Evolutionary conservation across 1,140 invertebrate species (phyloP).

Genomic region (Armadillidium nasatum): DNA sequence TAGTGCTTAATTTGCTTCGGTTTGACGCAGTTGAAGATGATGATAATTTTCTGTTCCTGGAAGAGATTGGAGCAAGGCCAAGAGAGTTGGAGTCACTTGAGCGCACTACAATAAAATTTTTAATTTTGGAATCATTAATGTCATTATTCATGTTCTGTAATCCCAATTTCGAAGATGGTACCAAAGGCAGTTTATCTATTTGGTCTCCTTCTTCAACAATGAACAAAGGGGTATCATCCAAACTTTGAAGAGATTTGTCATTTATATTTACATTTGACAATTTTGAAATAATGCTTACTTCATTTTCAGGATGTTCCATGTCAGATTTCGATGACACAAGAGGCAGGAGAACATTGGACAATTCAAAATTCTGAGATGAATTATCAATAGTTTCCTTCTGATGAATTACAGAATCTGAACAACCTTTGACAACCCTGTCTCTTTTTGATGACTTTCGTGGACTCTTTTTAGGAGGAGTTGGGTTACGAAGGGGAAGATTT

Average conservation of each 20-base stretch:
- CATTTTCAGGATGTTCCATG: no score
- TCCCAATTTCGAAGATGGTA: neutral
- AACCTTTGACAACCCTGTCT: no score
- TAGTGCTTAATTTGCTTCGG: neutral
- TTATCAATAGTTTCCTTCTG: no score
- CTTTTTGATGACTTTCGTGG: neutral
- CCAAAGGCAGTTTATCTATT: neutral
- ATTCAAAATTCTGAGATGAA: no score
- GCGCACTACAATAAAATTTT: neutral
- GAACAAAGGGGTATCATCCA: slow-evolving; percentile 5
- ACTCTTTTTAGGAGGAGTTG: neutral
- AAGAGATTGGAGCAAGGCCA: neutral
- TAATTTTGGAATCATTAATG: no score
- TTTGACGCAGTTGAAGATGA: neutral
- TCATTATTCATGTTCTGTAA: neutral
- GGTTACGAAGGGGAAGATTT: neutral
- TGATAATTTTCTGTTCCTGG: neutral
- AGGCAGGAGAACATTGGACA: neutral
- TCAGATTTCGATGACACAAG: neutral
- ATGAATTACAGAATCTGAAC: no score
- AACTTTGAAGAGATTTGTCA: neutral
- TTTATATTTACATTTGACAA: no score
- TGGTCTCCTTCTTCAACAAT: neutral
- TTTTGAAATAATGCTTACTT: no score
- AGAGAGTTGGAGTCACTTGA: neutral